Evolutionary conservation across 2,797 vertebrate species (phyloP).

Genomic region (Podarcis siculus): DNA sequence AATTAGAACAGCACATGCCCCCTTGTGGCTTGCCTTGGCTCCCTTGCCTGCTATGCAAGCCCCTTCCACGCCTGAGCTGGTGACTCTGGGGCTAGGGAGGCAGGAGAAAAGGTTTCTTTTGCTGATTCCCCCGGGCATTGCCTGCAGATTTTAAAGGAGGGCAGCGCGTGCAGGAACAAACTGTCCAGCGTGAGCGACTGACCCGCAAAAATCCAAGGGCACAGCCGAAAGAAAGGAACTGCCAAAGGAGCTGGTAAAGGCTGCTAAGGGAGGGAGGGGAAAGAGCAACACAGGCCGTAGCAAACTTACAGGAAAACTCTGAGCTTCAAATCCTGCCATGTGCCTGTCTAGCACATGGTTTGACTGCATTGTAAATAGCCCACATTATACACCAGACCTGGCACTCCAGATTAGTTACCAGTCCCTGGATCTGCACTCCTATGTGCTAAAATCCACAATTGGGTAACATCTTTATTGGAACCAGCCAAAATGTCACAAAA

Average conservation of each 20-base stretch:
- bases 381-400: not conserved
- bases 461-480: too few relatives aligned
- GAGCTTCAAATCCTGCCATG: too few relatives aligned
- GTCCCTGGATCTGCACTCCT: not conserved
- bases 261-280: not conserved
- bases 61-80: slow-evolving; percentile 27
- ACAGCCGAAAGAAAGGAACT: not conserved
- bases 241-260: not conserved
- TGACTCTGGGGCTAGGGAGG: not conserved
- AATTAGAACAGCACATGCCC: slow-evolving; percentile 71
- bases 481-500: too few relatives aligned
- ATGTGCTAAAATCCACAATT: too few relatives aligned
- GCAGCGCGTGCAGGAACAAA: not conserved
- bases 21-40: slow-evolving; percentile 64
- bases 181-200: not conserved
- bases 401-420: not conserved
- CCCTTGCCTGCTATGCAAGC: slow-evolving; percentile 37
- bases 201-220: slow-evolving; percentile 10
- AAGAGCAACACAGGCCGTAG: not conserved
- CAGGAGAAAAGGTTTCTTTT: not conserved
- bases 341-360: too few relatives aligned
- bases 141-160: not conserved
- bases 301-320: too few relatives aligned
- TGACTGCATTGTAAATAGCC: too few relatives aligned
- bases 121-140: not conserved